Evolutionary conservation across 2,888 invertebrate genomes (phyloP).

Genomic region (Cactoblastis cactorum): DNA sequence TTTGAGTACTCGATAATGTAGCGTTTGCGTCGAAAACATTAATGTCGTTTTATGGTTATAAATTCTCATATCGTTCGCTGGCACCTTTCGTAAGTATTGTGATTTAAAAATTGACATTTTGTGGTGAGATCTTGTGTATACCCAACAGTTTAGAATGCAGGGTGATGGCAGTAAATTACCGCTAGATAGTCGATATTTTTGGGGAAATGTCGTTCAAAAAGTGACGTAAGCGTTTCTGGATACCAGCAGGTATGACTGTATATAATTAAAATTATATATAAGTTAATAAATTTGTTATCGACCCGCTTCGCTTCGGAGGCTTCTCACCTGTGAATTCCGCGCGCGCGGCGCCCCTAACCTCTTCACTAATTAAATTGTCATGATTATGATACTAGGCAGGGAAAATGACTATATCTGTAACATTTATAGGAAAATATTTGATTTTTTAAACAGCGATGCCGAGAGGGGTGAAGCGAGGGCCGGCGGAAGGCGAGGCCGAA

Average conservation of each 20-base stretch:
- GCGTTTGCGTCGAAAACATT: slow-evolving; percentile 77
- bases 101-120: slow-evolving; percentile 41
- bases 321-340: slow-evolving; percentile 68
- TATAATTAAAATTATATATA: slow-evolving; percentile 45
- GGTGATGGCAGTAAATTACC: slow-evolving; percentile 59
- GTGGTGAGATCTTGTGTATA: slow-evolving; percentile 40
- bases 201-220: slow-evolving; percentile 62
- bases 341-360: slow-evolving; percentile 77
- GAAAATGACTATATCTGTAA: slow-evolving; percentile 28
- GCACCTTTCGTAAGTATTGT: slow-evolving; percentile 76
- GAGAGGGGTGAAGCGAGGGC: slow-evolving; percentile 79
- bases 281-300: slow-evolving; percentile 54
- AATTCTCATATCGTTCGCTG: slow-evolving; percentile 73
- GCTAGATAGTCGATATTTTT: slow-evolving; percentile 67
- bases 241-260: slow-evolving; percentile 45
- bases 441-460: slow-evolving; percentile 73
- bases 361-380: slow-evolving; percentile 73
- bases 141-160: slow-evolving; percentile 49
- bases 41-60: slow-evolving; percentile 77
- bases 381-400: slow-evolving; percentile 40
- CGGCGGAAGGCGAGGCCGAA: slow-evolving; percentile 76
- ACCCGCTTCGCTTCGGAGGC: slow-evolving; percentile 69
- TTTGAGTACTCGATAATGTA: slow-evolving; percentile 80
- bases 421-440: slow-evolving; percentile 27
- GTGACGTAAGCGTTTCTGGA: slow-evolving; percentile 68